Percentiles rank a stretch among this genome's conserved stretches.
Conservation (phyloP, 2,113 vertebrate species). For the Tympanuchus pallidicinctus region DNA sequence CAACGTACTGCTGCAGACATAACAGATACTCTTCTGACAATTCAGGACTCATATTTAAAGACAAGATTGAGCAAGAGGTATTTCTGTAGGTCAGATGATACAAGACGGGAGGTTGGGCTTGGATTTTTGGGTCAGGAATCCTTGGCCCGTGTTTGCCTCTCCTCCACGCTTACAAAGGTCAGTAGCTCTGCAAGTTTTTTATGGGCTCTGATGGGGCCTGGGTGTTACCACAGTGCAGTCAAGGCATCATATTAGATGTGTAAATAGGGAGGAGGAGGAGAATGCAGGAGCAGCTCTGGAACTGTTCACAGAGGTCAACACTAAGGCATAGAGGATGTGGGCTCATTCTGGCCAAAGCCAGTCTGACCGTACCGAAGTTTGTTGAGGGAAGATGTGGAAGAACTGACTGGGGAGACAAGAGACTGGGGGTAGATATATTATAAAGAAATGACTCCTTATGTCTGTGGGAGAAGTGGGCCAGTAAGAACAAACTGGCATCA, state of each 20-base stretch:
- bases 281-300: not conserved
- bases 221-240: not conserved
- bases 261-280: not conserved
- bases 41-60: not conserved
- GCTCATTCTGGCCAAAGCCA: not conserved
- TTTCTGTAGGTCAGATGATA: not conserved
- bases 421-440: not conserved
- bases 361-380: not conserved
- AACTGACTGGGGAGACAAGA: not conserved
- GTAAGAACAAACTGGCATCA: not conserved
- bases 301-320: not conserved
- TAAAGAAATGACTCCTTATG: not conserved
- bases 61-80: not conserved
- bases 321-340: not conserved
- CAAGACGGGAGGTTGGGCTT: not conserved
- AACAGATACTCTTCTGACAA: not conserved
- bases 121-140: not conserved
- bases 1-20: not conserved
- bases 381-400: not conserved
- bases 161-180: not conserved
- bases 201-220: not conserved
- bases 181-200: not conserved
- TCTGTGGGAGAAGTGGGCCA: not conserved
- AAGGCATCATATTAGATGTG: not conserved
- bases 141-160: not conserved